Evolutionary conservation across 2,888 invertebrate species (phyloP), one percentile per base, ranked within the genome.

Genomic region (Aporophyla lueneburgensis): DNA sequence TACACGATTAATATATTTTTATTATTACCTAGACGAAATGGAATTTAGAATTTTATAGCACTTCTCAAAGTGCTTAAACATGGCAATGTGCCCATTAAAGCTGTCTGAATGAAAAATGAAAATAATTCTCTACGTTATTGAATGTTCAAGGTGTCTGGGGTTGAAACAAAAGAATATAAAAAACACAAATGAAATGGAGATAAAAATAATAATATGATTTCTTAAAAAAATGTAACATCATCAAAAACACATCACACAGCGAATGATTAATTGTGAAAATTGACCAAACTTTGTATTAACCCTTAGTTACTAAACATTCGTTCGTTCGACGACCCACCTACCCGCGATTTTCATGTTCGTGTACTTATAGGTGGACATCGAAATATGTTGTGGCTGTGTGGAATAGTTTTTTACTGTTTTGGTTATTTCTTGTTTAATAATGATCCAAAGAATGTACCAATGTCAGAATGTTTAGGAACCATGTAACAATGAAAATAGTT

Each of bases 21-120:
- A 66, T 74, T 74, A 65, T 53, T 12, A 67, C 67, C 33, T 56
- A 49, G 40, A 59, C 12, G 19, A 65, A 81, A 83, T 78, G 54
- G 58, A 83, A 83, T 73, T 67, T 63, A 65, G 58, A 73, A 68
- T 73, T 73, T 83, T 67, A 83, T 83, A 62, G 72, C 80, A 67
- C 49, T 63, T 54, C 12, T 78, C 24, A 53, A 62, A 78, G 62
- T 63, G 58, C 56, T 63, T 63, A 33, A n/a, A 53, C 53, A 59
- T 63, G 49, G 83, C 63, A 73, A 72, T 51, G 62, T n/a, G 40
- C 62, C 62, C 83, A 67, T 81, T 63, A 83, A 83, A 83, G 54
- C 54, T 58, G 56, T 58, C 24, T 43, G 58, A 54, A 49, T 68
- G 56, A 77, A 58, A 82, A 76, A 68, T 69, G 2, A 62, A 68